Evolutionary conservation across 2,113 vertebrate species (phyloP), one percentile per base, ranked within the genome.

Genomic region (Stercorarius parasiticus): DNA sequence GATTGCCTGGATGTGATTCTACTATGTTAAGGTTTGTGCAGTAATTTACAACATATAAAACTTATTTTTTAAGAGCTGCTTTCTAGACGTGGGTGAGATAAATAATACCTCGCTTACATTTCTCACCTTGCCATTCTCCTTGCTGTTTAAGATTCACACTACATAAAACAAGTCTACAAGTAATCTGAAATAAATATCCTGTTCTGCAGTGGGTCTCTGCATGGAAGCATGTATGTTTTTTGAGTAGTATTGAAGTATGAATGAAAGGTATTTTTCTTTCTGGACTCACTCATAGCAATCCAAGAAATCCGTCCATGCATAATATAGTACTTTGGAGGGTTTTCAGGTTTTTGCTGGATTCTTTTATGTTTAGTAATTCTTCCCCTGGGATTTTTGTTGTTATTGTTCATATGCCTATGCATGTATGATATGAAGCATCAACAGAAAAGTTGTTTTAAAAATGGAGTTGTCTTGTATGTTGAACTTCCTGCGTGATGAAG

Each of bases 21-120:
- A 36, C 93, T 89, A 20, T 79, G 91, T 96, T 97, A 96, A 96
- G 87, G 96, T 97, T 97, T 97, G 87, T 96, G 96, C 96, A 96
- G 87, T 95, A 95, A 93, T 94, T 96, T 96, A 91, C 85, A 90
- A 95, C 82, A 18, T 70, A 90, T 79, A 93, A 91, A 96, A 80
- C 74, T 76, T 94, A 72, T 43, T 71, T 95, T 96, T 95, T 92
- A 95, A 81, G 77, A 92, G 77, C 86, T 87, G 65, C 73, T 94
- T 95, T 95, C 49, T 58, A 76, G 81, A 38, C 65, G 47, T 65
- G 61, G 76, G 53, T 38, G 93, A 96, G 88, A 92, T 95, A 92
- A 94, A 95, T 95, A 92, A 95, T 64, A 30, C 77, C 72, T 83
- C 0, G 0, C 93, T 86, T 92, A 40, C 53, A 79, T 95, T 79